A percentile compares a stretch with the other conserved stretches of the same genome.
Conservation (phyloP, 2,888 invertebrate genomes). For the Erebia ligea region DNA sequence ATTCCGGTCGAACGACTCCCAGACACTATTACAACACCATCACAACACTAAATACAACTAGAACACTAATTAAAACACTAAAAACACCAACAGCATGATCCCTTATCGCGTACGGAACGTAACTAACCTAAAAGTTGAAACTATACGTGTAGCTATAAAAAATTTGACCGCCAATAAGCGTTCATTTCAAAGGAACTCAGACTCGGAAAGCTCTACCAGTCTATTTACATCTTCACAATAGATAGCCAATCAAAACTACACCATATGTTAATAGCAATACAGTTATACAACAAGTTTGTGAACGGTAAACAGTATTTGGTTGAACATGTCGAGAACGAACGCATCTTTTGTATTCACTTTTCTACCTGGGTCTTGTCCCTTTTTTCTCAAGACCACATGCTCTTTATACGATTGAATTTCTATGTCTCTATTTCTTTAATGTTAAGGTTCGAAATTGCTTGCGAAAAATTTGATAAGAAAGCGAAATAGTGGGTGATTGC, state of each 20-base stretch:
- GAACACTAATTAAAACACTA: slow-evolving; percentile 46
- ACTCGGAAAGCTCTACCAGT: slow-evolving; percentile 50
- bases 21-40: slow-evolving; percentile 36
- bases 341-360: slow-evolving; percentile 72
- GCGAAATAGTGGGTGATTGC: slow-evolving; percentile 40
- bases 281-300: slow-evolving; percentile 26
- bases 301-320: slow-evolving; percentile 26
- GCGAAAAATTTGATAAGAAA: slow-evolving; percentile 14
- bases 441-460: slow-evolving; percentile 47
- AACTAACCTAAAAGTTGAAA: slow-evolving; percentile 75
- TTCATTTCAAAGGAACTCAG: slow-evolving; percentile 63
- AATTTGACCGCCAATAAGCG: slow-evolving; percentile 75
- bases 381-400: slow-evolving; percentile 61
- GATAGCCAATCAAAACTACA: slow-evolving; percentile 44
- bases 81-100: slow-evolving; percentile 49
- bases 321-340: slow-evolving; percentile 54
- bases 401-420: slow-evolving; percentile 28
- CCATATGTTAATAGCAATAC: slow-evolving; percentile 44
- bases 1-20: slow-evolving; percentile 38
- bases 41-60: slow-evolving; percentile 39
- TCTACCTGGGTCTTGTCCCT: slow-evolving; percentile 77
- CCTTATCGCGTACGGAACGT: slow-evolving; percentile 57
- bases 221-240: slow-evolving; percentile 20
- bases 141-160: slow-evolving; percentile 60
- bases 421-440: slow-evolving; percentile 39